Base-by-base conservation (phyloP, 1,140 invertebrate genomes). In the Phymorhynchus buccinoides region DNA sequence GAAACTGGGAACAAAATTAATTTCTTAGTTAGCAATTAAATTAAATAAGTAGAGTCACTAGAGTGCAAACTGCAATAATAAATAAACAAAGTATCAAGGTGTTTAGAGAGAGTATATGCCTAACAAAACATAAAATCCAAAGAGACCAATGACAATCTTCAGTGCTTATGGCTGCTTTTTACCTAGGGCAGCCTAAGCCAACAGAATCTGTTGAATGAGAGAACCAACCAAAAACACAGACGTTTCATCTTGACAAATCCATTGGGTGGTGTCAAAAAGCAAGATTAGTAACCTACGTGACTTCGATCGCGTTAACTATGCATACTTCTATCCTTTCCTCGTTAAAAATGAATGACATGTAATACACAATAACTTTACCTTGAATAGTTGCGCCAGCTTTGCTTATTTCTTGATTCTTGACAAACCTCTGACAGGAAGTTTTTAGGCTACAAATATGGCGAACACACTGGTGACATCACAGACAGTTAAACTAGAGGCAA, bases 141-240 rank as follows among this genome's bases (percentile, higher is more conserved):
- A 27, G n/a, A 62, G 56, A 62, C 56, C 56, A 62, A 62, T 62
- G 56, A 62, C 56, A 27, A 22, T 62, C 56, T 62, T 62, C 56
- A 62, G 56, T 62, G n/a, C 56, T 62, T 62, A 16, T 62, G 22
- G n/a, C 56, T 4, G 22, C 4, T 27, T 18, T n/a, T n/a, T n/a
- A n/a, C n/a, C n/a, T n/a, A n/a, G n/a, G n/a, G n/a, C n/a, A n/a
- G 6, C n/a, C 12, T 62, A 27, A 62, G n/a, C 56, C 56, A 62
- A 62, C 56, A 27, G 56, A 62, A 62, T 62, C 56, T 62, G 56
- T 62, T 62, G 56, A 62, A 62, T 62, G 56, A 62, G n/a, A 62
- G 56, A 62, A 62, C 56, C 56, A 62, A 62, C 56, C 56, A 62
- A 27, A 62, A 62, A 62, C 56, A 62, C 18, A 62, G 56, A 27